Percentiles rank a stretch among this genome's conserved stretches.
These are phyloP conservation scores for Tauraco erythrolophus DNA, from an alignment of 2,113 vertebrate species.

Conservation along the genomic window DNA sequence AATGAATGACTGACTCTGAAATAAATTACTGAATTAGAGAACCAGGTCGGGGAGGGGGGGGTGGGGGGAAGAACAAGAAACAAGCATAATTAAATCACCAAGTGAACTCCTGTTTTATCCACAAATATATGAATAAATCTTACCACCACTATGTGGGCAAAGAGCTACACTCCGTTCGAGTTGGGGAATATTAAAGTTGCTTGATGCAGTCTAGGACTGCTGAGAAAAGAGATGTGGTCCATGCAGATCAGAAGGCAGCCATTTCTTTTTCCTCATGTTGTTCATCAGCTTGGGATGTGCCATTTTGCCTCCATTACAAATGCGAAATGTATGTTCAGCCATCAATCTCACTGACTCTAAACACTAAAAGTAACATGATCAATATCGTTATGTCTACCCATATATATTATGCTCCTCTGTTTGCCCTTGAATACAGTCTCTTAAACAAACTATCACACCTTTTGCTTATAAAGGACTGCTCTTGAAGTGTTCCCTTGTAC, in stretches of 20 bases:
- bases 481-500: background rate
- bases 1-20: background rate
- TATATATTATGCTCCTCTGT: background rate
- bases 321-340: fast-evolving
- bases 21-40: background rate
- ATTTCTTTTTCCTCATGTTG: background rate
- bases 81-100: background rate
- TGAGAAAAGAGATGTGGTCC: background rate
- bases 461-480: background rate
- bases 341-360: background rate
- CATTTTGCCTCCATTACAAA: background rate
- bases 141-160: background rate
- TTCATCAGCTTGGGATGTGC: background rate
- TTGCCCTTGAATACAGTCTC: background rate
- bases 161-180: fast-evolving
- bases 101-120: background rate
- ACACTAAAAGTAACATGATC: background rate
- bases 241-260: background rate
- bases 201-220: background rate
- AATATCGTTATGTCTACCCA: background rate
- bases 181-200: background rate
- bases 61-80: background rate
- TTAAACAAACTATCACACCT: background rate
- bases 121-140: background rate
- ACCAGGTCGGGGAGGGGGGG: background rate